Conservation (phyloP, 1,140 invertebrate genomes). For the Leptinotarsa undecemlineata region DNA sequence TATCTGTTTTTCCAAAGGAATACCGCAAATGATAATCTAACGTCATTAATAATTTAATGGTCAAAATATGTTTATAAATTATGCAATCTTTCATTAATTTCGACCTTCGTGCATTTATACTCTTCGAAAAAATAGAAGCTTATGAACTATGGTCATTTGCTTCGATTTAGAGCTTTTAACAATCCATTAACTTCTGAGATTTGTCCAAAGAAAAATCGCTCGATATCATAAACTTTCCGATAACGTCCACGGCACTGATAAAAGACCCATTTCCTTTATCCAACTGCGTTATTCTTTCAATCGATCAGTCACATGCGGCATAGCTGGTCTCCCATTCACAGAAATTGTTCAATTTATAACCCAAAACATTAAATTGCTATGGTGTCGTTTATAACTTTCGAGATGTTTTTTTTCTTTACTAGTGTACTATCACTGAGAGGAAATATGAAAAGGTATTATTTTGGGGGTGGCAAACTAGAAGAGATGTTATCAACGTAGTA, state of each 20-base stretch:
- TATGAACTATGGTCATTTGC: not conserved
- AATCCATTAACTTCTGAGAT: not conserved
- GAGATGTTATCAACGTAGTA: too few relatives aligned
- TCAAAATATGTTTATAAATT: too few relatives aligned
- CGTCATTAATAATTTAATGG: too few relatives aligned
- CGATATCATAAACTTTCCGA: not conserved
- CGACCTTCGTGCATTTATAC: too few relatives aligned
- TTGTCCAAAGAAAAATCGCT: not conserved
- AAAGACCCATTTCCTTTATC: not conserved
- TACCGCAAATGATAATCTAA: too few relatives aligned
- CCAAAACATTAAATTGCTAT: not conserved
- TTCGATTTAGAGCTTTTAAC: not conserved
- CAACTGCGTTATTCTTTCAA: not conserved
- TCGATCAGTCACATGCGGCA: slow-evolving; percentile 1
- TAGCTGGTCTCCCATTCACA: not conserved
- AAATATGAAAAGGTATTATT: too few relatives aligned
- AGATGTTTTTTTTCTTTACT: not conserved
- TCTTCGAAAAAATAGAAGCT: too few relatives aligned
- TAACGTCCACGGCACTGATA: not conserved
- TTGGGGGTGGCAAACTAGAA: too few relatives aligned
- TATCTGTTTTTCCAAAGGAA: too few relatives aligned
- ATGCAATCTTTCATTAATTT: too few relatives aligned
- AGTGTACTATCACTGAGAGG: not conserved
- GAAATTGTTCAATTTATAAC: not conserved
- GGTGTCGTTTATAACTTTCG: not conserved